Evolutionary conservation across 2,113 vertebrate genomes (phyloP).

Genomic region (Ptilorrhoa leucosticta): DNA sequence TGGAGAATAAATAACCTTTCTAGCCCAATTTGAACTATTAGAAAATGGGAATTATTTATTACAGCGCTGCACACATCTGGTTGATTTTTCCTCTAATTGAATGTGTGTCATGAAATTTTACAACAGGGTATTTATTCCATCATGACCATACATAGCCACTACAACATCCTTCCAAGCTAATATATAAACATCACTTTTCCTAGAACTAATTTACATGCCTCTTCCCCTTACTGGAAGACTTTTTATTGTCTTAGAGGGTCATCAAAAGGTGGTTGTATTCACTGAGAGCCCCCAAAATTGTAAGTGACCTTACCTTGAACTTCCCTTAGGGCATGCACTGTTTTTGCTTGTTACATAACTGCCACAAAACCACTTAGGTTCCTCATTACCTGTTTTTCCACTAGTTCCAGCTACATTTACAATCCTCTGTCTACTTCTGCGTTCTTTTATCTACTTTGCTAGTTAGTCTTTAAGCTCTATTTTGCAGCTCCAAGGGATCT

Average conservation of each 20-base stretch:
- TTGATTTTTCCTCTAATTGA: background rate
- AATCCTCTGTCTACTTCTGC: background rate
- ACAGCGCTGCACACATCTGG: background rate
- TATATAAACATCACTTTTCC: background rate
- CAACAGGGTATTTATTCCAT: rapidly evolving
- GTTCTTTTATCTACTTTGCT: background rate
- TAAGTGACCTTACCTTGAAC: background rate
- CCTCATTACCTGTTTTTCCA: background rate
- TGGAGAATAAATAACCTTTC: background rate
- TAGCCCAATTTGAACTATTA: background rate
- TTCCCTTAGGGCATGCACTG: background rate
- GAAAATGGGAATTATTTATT: background rate
- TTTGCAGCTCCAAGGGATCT: background rate
- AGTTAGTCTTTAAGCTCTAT: background rate
- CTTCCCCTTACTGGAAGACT: background rate
- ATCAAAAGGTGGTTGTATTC: background rate
- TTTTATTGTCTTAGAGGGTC: background rate
- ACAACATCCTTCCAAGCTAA: background rate
- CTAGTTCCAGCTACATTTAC: background rate
- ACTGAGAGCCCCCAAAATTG: background rate
- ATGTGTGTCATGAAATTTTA: background rate
- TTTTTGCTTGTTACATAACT: background rate
- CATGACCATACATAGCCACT: background rate
- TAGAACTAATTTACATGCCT: background rate
- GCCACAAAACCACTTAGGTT: background rate